Evolutionary conservation across 2,113 vertebrate species (phyloP).

Genomic region (Ellobius talpinus): DNA sequence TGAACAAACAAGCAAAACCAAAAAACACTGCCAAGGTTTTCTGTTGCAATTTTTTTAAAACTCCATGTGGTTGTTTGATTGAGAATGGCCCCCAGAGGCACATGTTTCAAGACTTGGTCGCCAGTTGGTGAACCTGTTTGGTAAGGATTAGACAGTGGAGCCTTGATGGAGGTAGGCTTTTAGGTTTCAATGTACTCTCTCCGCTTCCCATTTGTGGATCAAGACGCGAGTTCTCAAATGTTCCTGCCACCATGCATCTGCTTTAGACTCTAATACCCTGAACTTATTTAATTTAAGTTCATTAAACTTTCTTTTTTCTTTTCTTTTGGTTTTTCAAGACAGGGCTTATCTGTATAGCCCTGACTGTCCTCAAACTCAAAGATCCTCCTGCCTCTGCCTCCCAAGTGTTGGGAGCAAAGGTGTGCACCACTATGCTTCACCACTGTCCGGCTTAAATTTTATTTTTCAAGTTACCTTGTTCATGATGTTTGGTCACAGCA

Average conservation of each 20-base stretch:
- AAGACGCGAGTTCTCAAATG: neutral
- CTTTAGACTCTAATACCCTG: neutral
- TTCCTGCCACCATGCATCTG: neutral
- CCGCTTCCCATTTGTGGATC: neutral
- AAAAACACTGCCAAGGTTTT: constrained; percentile 34
- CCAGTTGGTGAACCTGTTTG: neutral
- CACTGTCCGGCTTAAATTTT: neutral
- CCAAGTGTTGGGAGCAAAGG: neutral
- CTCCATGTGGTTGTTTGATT: neutral
- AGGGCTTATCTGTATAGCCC: neutral
- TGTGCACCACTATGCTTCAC: neutral
- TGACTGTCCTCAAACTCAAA: no score
- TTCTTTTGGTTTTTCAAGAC: no score
- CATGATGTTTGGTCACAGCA: neutral
- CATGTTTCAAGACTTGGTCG: neutral
- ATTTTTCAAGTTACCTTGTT: neutral
- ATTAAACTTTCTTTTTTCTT: neutral
- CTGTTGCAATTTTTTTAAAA: neutral
- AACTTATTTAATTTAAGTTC: no score
- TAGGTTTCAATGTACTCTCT: neutral
- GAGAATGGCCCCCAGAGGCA: neutral
- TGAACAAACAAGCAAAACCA: neutral
- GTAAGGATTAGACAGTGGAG: neutral
- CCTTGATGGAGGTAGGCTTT: neutral
- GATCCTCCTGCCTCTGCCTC: neutral